phyloP scores from a whole-genome alignment of 2,113 vertebrate genomes.

The Oryzias celebensis region DNA sequence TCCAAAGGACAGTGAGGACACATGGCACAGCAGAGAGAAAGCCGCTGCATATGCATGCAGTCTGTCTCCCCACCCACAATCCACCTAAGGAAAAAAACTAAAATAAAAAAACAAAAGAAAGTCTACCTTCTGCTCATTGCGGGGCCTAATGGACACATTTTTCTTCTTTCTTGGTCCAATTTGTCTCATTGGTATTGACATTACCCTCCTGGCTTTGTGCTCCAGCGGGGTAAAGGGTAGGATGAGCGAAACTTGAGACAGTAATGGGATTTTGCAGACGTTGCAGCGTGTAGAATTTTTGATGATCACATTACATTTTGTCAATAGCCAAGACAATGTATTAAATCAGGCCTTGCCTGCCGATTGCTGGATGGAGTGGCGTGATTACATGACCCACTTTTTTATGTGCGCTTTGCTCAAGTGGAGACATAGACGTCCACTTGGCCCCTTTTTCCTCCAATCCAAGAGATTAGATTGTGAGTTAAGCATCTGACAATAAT shows the following conservation, averaged over 20 bases:
- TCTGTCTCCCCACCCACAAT: slow-evolving; percentile 30
- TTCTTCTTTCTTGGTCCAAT: slow-evolving; percentile 47
- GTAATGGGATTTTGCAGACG: slow-evolving; percentile 68
- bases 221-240: slow-evolving; percentile 26
- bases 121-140: not conserved
- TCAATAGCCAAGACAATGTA: slow-evolving; percentile 63
- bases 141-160: slow-evolving; percentile 51
- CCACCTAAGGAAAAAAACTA: not conserved
- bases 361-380: slow-evolving; percentile 34
- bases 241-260: slow-evolving; percentile 54
- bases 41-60: slow-evolving; percentile 33
- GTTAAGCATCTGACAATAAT: slow-evolving; percentile 15
- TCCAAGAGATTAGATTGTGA: slow-evolving; percentile 25
- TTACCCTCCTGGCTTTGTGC: slow-evolving; percentile 54
- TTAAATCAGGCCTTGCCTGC: slow-evolving; percentile 42
- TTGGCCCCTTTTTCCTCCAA: slow-evolving; percentile 14
- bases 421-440: slow-evolving; percentile 12
- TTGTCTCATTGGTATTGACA: slow-evolving; percentile 66
- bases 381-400: slow-evolving; percentile 51
- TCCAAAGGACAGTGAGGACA: slow-evolving; percentile 27
- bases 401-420: slow-evolving; percentile 40
- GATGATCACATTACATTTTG: slow-evolving; percentile 66
- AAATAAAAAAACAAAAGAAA: not conserved
- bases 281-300: slow-evolving; percentile 63
- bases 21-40: slow-evolving; percentile 22